Percentiles rank a stretch among this genome's conserved stretches.
Conservation (phyloP, 2,888 invertebrate species). For the Microctonus hyperodae region DNA sequence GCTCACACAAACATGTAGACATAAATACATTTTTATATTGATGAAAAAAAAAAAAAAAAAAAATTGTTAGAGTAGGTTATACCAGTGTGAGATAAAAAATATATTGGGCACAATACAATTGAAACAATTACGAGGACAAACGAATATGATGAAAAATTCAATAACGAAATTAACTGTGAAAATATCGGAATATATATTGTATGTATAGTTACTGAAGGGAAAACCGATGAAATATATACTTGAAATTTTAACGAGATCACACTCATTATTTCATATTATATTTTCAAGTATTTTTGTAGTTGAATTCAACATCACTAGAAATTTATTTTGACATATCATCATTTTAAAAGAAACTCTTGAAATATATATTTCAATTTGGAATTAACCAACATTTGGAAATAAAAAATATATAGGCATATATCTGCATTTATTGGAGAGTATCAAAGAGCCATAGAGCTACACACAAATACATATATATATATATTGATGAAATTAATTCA, state of each 20-base stretch:
- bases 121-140: neutral
- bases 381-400: neutral
- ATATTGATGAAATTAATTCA: neutral
- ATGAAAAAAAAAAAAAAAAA: neutral
- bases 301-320: neutral
- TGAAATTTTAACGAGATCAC: conserved; percentile 1
- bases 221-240: neutral
- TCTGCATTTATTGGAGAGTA: neutral
- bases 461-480: neutral
- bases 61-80: neutral
- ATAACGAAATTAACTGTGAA: neutral
- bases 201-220: neutral
- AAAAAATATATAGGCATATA: neutral
- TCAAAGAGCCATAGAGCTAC: neutral
- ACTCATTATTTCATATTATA: neutral
- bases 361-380: neutral
- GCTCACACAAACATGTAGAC: too few species aligned
- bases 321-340: neutral
- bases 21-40: too few species aligned
- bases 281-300: neutral
- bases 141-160: neutral
- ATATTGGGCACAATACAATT: neutral
- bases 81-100: neutral
- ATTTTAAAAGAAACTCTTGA: neutral
- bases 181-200: neutral